Evolutionary conservation across 2,797 vertebrate genomes (phyloP).

Genomic region (Neopelma chrysocephalum): DNA sequence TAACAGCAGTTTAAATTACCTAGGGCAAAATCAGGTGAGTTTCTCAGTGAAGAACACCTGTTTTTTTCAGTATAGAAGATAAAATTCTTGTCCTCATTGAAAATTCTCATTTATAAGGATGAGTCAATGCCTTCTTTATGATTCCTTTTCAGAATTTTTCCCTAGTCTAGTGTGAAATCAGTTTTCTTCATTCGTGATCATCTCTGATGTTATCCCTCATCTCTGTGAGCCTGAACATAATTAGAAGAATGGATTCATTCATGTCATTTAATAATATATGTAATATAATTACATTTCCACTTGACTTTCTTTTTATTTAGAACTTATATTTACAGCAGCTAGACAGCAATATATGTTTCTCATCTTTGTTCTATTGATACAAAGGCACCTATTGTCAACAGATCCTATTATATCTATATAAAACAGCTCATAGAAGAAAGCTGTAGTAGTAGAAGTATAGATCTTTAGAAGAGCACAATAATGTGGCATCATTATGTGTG

Average conservation of each 20-base stretch:
- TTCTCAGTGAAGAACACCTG: not conserved
- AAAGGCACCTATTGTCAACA: not conserved
- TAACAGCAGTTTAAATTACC: not conserved
- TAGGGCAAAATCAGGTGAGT: not conserved
- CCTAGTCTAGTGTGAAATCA: not conserved
- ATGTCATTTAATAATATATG: not conserved
- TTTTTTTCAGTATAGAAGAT: not conserved
- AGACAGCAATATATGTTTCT: not conserved
- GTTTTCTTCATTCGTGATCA: not conserved
- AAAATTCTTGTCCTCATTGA: not conserved
- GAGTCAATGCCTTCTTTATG: not conserved
- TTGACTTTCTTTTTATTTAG: not conserved
- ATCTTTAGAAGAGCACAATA: not conserved
- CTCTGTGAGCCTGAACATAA: not conserved
- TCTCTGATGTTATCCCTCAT: not conserved
- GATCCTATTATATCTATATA: not conserved
- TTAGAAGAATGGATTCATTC: not conserved
- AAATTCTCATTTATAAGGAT: not conserved
- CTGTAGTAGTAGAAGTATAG: not conserved
- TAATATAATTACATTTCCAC: slow-evolving; percentile 3
- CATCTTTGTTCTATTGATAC: not conserved
- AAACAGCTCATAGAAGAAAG: not conserved
- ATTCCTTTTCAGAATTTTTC: not conserved
- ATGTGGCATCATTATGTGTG: not conserved
- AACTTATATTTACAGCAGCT: slow-evolving; percentile 3